Conservation (phyloP, 1,140 invertebrate species). For the Zophobas morio region DNA sequence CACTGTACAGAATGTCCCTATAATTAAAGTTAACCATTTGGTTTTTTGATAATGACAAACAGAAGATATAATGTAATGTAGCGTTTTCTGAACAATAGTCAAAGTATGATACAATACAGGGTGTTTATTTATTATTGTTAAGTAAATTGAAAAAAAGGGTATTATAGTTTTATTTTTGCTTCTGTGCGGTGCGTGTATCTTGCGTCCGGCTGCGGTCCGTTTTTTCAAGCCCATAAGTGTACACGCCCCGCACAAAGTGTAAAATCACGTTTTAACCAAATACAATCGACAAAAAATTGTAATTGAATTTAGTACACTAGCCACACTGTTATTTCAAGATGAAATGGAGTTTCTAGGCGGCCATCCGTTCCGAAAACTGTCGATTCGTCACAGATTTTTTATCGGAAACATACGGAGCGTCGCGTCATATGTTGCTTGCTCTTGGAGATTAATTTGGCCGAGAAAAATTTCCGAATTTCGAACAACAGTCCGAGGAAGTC, state of each 20-base stretch:
- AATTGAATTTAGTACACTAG: conserved; percentile 38
- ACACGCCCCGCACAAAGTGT: conserved; percentile 7
- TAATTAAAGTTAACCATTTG: too few relatives aligned
- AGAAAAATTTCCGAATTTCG: conserved; percentile 36
- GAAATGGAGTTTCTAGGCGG: conserved; percentile 6
- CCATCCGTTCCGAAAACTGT: conserved; percentile 19
- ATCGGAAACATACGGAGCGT: conserved; percentile 11
- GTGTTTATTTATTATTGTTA: too few relatives aligned
- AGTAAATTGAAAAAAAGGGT: too few relatives aligned
- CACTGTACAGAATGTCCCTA: too few relatives aligned
- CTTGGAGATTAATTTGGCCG: conserved; percentile 1
- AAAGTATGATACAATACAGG: too few relatives aligned
- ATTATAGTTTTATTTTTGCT: too few relatives aligned
- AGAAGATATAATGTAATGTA: too few relatives aligned
- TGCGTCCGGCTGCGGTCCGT: too few relatives aligned
- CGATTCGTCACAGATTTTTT: conserved; percentile 44
- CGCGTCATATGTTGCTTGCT: conserved; percentile 36
- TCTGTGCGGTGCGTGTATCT: too few relatives aligned
- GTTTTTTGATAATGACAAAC: too few relatives aligned
- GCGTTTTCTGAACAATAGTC: too few relatives aligned
- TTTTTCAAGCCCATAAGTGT: too few relatives aligned
- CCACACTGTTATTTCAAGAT: conserved; percentile 7
- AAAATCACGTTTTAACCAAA: conserved; percentile 42
- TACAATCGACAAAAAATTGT: conserved; percentile 47
- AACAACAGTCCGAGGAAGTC: conserved; percentile 25